These are phyloP conservation scores for Microhierax caerulescens DNA, from an alignment of 2,797 vertebrate species.

Conservation along the genomic window DNA sequence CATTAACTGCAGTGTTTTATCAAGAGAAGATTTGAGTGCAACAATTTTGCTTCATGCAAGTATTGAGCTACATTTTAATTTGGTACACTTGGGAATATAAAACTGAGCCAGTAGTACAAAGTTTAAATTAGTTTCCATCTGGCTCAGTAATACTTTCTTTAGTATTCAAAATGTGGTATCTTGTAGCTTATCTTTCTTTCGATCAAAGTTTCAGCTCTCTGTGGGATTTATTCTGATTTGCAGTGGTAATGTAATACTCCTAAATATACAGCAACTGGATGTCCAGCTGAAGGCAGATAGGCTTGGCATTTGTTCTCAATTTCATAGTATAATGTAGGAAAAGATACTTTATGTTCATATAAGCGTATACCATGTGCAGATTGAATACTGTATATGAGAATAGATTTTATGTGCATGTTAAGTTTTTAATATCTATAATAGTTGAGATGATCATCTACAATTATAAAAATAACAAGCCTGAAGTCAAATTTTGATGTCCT, in stretches of 20 bases:
- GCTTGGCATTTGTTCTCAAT: neutral
- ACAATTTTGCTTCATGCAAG: neutral
- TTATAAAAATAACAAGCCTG: neutral
- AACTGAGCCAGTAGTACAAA: conserved; percentile 24
- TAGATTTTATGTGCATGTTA: neutral
- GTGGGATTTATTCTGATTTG: neutral
- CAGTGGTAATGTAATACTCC: neutral
- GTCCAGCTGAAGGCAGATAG: neutral
- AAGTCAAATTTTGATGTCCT: neutral
- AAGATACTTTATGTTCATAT: neutral
- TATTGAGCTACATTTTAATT: conserved; percentile 4
- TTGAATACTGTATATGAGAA: neutral
- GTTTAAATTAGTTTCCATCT: conserved; percentile 60
- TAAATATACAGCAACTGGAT: neutral
- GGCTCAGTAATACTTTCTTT: conserved; percentile 14
- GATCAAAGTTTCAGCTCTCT: neutral
- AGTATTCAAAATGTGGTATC: neutral
- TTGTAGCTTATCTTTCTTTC: neutral
- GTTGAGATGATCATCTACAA: neutral
- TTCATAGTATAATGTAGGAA: neutral
- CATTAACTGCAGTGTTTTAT: neutral
- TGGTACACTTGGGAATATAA: neutral
- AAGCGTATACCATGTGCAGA: neutral
- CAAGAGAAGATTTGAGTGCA: neutral
- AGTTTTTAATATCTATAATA: neutral